A percentile compares a stretch with the other conserved stretches of the same genome.
Conservation (phyloP, 2,888 invertebrate species). For the Caradrina kadenii region DNA sequence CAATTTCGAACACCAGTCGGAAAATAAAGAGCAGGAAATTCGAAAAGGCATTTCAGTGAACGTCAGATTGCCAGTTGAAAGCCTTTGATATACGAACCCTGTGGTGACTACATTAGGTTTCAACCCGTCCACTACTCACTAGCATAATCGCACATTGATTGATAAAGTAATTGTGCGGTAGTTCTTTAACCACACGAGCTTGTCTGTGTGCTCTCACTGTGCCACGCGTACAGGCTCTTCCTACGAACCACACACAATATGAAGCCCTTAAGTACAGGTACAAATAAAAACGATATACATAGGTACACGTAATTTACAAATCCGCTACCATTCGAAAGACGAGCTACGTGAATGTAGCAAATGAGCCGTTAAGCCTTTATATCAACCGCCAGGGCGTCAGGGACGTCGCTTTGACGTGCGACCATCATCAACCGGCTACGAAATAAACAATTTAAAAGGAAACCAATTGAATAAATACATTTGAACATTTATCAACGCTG, state of each 20-base stretch:
- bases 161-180: neutral
- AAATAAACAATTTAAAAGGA: conserved; percentile 32
- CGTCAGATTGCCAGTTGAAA: neutral
- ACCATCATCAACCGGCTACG: conserved; percentile 14
- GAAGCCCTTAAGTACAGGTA: neutral
- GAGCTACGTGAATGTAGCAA: conserved; percentile 20
- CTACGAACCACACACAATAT: neutral
- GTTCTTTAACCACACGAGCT: neutral
- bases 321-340: conserved; percentile 5
- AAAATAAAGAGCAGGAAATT: neutral
- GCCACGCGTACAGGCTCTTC: too few species aligned
- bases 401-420: conserved; percentile 26
- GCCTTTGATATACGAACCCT: neutral
- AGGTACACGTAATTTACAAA: conserved; percentile 22
- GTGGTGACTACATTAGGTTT: neutral
- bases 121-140: neutral
- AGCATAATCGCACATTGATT: neutral
- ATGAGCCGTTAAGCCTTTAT: conserved; percentile 37
- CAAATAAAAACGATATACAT: neutral
- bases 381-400: neutral
- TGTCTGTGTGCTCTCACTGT: neutral
- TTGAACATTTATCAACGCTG: conserved; percentile 44
- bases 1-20: conserved; percentile 5
- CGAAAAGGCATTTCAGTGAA: neutral
- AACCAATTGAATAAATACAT: conserved; percentile 55